A percentile compares a stretch with the other conserved stretches of the same genome.
Evolutionary conservation across 2,113 vertebrate genomes (phyloP).

Genomic region (Crotophaga sulcirostris): DNA sequence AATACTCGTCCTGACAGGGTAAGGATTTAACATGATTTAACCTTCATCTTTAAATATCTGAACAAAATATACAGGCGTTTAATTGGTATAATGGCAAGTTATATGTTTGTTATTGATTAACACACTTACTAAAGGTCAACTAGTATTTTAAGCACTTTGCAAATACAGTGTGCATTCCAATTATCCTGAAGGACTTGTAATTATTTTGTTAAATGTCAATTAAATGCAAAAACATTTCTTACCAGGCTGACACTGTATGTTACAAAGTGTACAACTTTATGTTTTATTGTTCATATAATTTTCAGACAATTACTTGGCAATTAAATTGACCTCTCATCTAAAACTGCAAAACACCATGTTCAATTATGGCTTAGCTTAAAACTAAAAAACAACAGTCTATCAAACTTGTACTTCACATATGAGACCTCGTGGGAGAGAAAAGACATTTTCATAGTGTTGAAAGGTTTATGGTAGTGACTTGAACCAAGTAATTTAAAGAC

Average conservation of each 20-base stretch:
- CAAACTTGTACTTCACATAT: background rate
- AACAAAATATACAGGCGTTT: background rate
- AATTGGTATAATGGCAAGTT: constrained; percentile 46
- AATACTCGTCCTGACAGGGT: background rate
- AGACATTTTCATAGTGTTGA: background rate
- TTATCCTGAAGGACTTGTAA: constrained; percentile 52
- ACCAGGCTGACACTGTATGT: background rate
- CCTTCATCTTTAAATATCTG: constrained; percentile 20
- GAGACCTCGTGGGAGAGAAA: background rate
- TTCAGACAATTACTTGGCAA: constrained; percentile 40
- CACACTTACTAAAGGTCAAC: constrained; percentile 56
- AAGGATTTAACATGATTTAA: constrained; percentile 33
- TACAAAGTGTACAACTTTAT: constrained; percentile 9
- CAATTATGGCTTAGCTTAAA: background rate
- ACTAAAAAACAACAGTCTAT: background rate
- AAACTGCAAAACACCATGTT: background rate
- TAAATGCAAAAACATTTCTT: constrained; percentile 53
- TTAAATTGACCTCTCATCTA: constrained; percentile 6
- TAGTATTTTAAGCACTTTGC: constrained; percentile 42
- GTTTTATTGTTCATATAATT: constrained; percentile 15
- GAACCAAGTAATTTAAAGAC: background rate
- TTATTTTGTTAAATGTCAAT: constrained; percentile 70
- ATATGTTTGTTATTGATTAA: constrained; percentile 60
- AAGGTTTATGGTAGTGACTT: background rate
- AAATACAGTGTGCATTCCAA: constrained; percentile 46